phyloP scores from a whole-genome alignment of 2,888 invertebrate genomes.

The Sialis fuliginosa region DNA sequence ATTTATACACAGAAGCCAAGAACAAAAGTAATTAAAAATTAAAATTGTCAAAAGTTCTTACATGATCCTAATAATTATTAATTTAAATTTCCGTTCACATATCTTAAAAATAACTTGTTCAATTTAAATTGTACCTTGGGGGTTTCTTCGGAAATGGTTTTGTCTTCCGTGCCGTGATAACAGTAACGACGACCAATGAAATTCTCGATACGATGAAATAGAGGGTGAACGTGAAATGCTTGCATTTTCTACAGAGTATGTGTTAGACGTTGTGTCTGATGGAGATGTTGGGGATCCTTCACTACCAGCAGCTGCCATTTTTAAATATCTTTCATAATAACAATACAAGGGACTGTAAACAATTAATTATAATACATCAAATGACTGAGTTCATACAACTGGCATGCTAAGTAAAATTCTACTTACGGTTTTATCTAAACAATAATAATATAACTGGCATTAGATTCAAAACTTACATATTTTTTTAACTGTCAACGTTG shows the following conservation, averaged over 20 bases:
- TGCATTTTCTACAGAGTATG: constrained; percentile 15
- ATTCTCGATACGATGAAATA: constrained; percentile 33
- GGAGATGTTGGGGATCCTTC: constrained; percentile 25
- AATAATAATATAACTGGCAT: too few species aligned
- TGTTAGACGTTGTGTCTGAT: constrained; percentile 11
- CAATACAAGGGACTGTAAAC: too few species aligned
- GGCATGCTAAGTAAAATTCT: too few species aligned
- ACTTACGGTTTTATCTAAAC: too few species aligned
- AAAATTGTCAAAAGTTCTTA: neutral
- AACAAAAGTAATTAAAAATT: too few species aligned
- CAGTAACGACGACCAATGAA: constrained; percentile 20
- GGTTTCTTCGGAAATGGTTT: constrained; percentile 10
- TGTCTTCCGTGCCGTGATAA: constrained; percentile 15
- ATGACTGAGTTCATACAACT: too few species aligned
- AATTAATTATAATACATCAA: too few species aligned
- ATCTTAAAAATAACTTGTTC: constrained; percentile 5
- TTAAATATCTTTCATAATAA: neutral
- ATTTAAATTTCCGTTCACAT: constrained; percentile 4
- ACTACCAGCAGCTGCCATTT: constrained; percentile 25
- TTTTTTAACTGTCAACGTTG: too few species aligned
- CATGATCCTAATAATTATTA: neutral
- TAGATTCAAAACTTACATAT: too few species aligned
- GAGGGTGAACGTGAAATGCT: constrained; percentile 35
- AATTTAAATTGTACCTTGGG: constrained; percentile 11
- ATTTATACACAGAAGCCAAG: too few species aligned